Evolutionary conservation across 2,797 vertebrate genomes (phyloP).

Genomic region (Pygocentrus nattereri): DNA sequence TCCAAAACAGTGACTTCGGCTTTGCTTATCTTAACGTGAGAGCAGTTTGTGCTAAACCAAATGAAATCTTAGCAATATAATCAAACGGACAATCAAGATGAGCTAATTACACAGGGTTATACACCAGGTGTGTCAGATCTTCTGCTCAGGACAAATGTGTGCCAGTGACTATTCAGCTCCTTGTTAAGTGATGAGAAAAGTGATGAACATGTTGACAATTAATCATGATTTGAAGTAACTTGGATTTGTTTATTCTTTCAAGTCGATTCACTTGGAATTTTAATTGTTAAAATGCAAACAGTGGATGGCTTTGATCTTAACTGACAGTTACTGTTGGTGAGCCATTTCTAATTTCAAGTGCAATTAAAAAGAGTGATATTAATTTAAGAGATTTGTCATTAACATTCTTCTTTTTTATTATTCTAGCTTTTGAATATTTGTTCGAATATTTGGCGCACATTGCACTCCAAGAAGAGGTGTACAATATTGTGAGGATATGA

Average conservation of each 20-base stretch:
- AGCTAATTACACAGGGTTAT: conserved; percentile 36
- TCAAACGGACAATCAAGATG: conserved; percentile 28
- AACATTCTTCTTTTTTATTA: conserved; percentile 49
- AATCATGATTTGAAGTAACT: conserved; percentile 25
- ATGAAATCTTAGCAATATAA: conserved; percentile 32
- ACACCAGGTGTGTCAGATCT: conserved; percentile 40
- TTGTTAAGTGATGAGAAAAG: not conserved
- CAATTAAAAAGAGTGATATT: conserved; percentile 71
- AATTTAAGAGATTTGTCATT: conserved; percentile 47
- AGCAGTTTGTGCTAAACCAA: conserved; percentile 32
- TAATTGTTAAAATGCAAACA: conserved; percentile 15
- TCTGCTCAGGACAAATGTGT: conserved; percentile 32
- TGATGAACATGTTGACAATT: conserved; percentile 9
- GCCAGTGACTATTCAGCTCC: conserved; percentile 37
- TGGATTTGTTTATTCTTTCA: not conserved
- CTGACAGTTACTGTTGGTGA: conserved; percentile 27
- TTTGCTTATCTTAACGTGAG: conserved; percentile 17
- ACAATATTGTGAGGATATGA: conserved; percentile 38
- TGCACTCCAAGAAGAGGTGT: conserved; percentile 35
- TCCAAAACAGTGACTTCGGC: not conserved
- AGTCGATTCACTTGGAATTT: conserved; percentile 2
- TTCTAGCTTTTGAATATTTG: conserved; percentile 46
- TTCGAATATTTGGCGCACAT: conserved; percentile 42
- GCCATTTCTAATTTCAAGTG: conserved; percentile 68
- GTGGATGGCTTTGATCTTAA: conserved; percentile 41